A percentile compares a stretch with the other conserved stretches of the same genome.
phyloP scores from a whole-genome alignment of 2,797 vertebrate genomes.

The Halcyon badia region DNA sequence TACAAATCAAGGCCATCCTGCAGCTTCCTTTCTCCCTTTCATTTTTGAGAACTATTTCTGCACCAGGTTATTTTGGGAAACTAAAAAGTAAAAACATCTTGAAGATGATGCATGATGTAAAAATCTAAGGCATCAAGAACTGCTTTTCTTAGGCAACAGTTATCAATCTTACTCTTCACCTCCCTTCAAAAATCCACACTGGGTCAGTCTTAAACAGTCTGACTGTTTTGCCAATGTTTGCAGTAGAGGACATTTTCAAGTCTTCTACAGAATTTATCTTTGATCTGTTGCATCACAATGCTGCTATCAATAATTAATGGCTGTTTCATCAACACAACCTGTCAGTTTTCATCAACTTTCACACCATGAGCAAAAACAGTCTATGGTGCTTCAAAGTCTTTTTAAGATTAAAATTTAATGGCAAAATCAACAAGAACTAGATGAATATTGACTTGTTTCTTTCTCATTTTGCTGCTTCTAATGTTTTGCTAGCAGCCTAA shows the following conservation, averaged over 20 bases:
- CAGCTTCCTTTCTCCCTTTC: conserved; percentile 7
- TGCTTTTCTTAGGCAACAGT: not conserved
- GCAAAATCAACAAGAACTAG: not conserved
- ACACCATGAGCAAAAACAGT: not conserved
- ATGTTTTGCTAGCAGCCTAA: not conserved
- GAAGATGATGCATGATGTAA: not conserved
- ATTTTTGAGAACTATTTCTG: conserved; percentile 9
- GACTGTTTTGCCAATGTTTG: not conserved
- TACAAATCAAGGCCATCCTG: conserved; percentile 19
- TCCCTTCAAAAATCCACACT: not conserved
- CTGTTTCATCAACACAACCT: conserved; percentile 4
- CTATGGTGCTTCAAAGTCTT: not conserved
- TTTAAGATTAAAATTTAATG: conserved; percentile 41
- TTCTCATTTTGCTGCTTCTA: not conserved
- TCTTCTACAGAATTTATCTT: not conserved
- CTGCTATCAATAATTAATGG: conserved; percentile 46
- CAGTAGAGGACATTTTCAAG: not conserved
- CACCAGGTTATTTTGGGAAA: conserved; percentile 50
- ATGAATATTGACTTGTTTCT: not conserved
- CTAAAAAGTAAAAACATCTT: conserved; percentile 31
- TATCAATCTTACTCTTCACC: not conserved
- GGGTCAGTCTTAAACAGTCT: not conserved
- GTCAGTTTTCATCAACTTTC: not conserved
- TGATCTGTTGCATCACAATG: conserved; percentile 20
- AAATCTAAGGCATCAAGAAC: conserved; percentile 22